Percentiles rank a stretch among this genome's conserved stretches.
Conservation (phyloP, 2,113 vertebrate species). For the Uria aalge region DNA sequence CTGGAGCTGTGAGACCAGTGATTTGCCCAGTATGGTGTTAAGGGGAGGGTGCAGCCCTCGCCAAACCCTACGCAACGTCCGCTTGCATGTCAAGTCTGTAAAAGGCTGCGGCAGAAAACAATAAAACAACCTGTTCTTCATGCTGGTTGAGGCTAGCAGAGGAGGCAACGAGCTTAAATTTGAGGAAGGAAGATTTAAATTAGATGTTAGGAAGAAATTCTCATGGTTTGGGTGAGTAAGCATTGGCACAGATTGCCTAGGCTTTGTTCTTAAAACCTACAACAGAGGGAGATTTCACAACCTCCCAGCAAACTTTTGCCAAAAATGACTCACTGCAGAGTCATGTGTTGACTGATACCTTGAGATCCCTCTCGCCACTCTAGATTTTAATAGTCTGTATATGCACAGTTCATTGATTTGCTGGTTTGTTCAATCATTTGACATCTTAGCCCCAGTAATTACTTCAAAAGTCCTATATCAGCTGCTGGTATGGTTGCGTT, state of each 20-base stretch:
- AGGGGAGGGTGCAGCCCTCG: background rate
- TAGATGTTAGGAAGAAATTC: background rate
- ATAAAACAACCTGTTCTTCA: background rate
- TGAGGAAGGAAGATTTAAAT: conserved; percentile 6
- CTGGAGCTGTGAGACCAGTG: background rate
- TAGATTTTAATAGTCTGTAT: background rate
- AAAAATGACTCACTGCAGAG: conserved; percentile 23
- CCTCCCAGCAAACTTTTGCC: background rate
- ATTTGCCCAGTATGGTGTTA: background rate
- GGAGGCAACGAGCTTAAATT: background rate
- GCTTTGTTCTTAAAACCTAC: conserved; percentile 23
- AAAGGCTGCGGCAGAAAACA: background rate
- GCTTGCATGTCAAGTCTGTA: background rate
- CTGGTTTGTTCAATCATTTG: conserved; percentile 36
- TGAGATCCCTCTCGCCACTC: background rate
- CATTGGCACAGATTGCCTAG: background rate
- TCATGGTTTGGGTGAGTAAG: background rate
- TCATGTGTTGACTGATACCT: conserved; percentile 18
- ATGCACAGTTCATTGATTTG: background rate
- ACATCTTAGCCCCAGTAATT: conserved; percentile 26
- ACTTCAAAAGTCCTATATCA: background rate
- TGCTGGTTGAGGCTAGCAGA: background rate
- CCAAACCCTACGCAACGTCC: background rate
- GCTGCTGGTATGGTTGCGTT: background rate
- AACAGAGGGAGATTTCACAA: conserved; percentile 14